phyloP scores from a whole-genome alignment of 2,888 invertebrate genomes.

The Clusia tigrina region DNA sequence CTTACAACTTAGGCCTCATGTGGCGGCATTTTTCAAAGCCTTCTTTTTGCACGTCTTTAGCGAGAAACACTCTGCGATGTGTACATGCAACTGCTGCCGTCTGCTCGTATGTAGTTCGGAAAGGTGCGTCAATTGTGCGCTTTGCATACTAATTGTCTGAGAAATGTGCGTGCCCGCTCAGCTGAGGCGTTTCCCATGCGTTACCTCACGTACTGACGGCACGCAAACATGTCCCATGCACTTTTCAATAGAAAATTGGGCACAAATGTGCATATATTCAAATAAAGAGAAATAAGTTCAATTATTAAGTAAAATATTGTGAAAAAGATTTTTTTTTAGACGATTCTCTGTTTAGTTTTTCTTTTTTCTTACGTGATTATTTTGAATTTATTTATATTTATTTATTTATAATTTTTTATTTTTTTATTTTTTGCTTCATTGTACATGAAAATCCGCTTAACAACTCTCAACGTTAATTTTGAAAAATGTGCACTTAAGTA shows the following conservation, averaged over 20 bases:
- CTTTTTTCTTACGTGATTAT: neutral
- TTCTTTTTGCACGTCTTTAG: neutral
- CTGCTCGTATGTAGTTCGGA: neutral
- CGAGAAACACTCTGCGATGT: neutral
- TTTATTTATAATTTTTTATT: neutral
- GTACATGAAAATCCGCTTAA: neutral
- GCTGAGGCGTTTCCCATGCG: too few relatives aligned
- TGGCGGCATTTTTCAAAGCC: neutral
- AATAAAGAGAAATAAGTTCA: too few relatives aligned
- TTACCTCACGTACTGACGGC: too few relatives aligned
- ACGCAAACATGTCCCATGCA: neutral
- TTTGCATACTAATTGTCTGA: neutral
- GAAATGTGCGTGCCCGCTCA: neutral
- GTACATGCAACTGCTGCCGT: neutral
- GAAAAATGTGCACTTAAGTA: neutral
- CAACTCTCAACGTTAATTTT: neutral
- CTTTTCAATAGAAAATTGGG: neutral
- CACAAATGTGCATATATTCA: neutral
- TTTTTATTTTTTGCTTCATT: neutral
- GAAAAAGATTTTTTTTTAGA: too few relatives aligned
- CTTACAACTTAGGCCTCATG: neutral
- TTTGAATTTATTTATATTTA: neutral
- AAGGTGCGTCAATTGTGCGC: slow-evolving; percentile 4
- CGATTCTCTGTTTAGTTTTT: too few relatives aligned
- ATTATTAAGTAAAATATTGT: too few relatives aligned